Evolutionary conservation across 2,888 invertebrate genomes (phyloP), one percentile per base, ranked within the genome.

Genomic region (Xanthostigma xanthostigma): DNA sequence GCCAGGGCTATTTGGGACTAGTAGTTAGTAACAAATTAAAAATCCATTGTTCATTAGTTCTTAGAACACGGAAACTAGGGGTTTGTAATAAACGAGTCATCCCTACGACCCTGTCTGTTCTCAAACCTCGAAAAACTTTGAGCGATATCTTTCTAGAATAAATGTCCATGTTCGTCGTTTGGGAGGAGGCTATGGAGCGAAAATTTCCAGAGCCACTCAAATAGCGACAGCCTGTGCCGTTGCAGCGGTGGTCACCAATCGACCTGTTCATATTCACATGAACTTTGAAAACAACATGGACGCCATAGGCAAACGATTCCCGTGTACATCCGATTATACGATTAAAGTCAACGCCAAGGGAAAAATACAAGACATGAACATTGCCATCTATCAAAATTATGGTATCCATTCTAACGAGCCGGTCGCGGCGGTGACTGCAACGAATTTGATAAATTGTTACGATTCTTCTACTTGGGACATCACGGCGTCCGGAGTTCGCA

Each of bases 101-200:
- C 27, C 27, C 27, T 27, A 1, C 6, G 27, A 6, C 1, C 27
- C 6, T 6, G 27, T 5, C 27, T 27, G 6, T 47, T 52, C 8
- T 53, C 46, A 1, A 46, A 34, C 12, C 33, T 41, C 33, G 52
- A 46, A 53, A 47, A 48, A 41, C 48, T 54, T 41, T 44, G 9
- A 36, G 1, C 8, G 12, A 49, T 49, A 40, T 57, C 50, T 44
- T 57, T 60, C 11, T 57, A 83, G 87, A 44, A 73, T 90, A n/a
- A 78, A 84, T 53, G 68, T 90, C 1, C 66, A 70, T 41, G 82
- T 87, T 0, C 73, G 78, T 8, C 76, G 90, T 39, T 56, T 90
- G 3, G 92, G 92, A 3, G 92, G 92, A 10, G 85, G 70, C 0
- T 93, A 84, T 60, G 92, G 92, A 0, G 75, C 73, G 1, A 93